Conservation (phyloP, 2,888 invertebrate species). For the Nomada fucata region DNA sequence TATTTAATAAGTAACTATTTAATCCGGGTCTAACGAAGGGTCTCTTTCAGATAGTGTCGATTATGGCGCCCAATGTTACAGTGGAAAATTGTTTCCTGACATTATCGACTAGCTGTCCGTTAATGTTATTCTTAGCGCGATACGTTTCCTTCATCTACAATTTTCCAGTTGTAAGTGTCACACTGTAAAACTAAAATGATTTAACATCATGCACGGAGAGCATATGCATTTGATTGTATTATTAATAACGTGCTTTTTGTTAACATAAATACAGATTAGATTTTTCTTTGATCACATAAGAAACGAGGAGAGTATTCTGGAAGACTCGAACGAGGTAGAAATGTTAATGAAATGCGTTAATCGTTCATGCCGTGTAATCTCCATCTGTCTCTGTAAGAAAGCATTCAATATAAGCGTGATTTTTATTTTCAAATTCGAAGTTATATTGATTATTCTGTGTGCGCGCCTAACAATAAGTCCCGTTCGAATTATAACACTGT, state of each 20-base stretch:
- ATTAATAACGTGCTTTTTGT: neutral
- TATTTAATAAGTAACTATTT: too few relatives aligned
- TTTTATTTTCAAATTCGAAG: too few relatives aligned
- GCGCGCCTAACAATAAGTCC: too few relatives aligned
- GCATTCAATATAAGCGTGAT: neutral
- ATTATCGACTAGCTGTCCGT: neutral
- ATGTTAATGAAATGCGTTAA: neutral
- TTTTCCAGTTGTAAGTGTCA: neutral
- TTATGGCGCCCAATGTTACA: neutral
- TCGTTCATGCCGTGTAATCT: neutral
- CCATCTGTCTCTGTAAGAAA: neutral
- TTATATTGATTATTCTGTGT: too few relatives aligned
- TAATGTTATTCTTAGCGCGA: neutral
- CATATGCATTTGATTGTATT: too few relatives aligned
- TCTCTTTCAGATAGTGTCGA: neutral
- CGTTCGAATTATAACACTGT: too few relatives aligned
- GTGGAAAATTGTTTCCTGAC: neutral
- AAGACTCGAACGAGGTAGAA: neutral
- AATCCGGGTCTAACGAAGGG: neutral
- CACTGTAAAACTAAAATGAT: too few relatives aligned
- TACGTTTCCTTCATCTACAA: neutral
- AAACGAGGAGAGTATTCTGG: neutral
- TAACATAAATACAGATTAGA: neutral
- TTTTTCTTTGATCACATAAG: neutral
- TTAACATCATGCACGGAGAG: too few relatives aligned